These are phyloP conservation scores for Heloderma charlesbogerti DNA, from an alignment of 2,113 vertebrate genomes.

Conservation along the genomic window DNA sequence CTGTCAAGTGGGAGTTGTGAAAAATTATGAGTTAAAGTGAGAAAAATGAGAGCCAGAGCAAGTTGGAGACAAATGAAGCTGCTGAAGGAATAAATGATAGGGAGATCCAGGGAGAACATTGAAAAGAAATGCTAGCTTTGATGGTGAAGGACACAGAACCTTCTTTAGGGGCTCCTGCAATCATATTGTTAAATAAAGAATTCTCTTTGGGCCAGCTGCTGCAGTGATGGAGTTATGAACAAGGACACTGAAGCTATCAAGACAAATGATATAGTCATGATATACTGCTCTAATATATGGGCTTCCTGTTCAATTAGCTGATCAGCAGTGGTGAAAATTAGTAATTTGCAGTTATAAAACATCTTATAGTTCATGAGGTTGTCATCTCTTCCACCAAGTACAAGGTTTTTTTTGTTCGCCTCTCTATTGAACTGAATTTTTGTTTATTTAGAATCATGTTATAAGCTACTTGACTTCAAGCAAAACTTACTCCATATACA, in stretches of 20 bases:
- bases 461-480: background rate
- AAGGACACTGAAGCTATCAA: constrained; percentile 65
- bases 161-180: constrained; percentile 48
- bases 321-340: constrained; percentile 59
- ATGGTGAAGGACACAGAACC: constrained; percentile 2
- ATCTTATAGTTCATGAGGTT: constrained; percentile 56
- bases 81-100: constrained; percentile 4
- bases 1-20: constrained; percentile 34
- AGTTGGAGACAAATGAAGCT: constrained; percentile 20
- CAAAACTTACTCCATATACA: background rate
- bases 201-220: constrained; percentile 68
- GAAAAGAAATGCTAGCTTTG: constrained; percentile 21
- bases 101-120: constrained; percentile 34
- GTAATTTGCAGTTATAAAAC: constrained; percentile 71
- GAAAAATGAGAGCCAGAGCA: constrained; percentile 43
- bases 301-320: constrained; percentile 67
- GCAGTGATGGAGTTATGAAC: constrained; percentile 69
- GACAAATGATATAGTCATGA: constrained; percentile 65
- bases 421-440: background rate
- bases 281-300: constrained; percentile 58
- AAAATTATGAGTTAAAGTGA: constrained; percentile 44
- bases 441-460: background rate
- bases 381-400: constrained; percentile 42
- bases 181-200: constrained; percentile 68
- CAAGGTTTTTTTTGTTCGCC: constrained; percentile 18